Base-by-base conservation (phyloP, 2,797 vertebrate genomes). In the Cercopithecus mitis region DNA sequence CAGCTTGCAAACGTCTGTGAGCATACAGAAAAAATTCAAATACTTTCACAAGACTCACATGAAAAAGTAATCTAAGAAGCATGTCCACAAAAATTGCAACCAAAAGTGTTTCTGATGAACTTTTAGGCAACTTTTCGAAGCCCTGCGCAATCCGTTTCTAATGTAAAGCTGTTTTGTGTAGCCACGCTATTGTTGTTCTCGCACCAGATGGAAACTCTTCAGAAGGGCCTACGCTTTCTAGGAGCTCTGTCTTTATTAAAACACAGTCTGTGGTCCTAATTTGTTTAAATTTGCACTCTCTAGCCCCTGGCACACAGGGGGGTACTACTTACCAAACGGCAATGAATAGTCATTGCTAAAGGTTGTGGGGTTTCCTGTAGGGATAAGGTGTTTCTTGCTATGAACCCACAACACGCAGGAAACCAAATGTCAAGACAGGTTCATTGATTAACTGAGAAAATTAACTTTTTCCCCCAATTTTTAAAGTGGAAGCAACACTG, bases 331-430 rank as follows among this genome's bases (percentile, higher is more conserved):
- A 96, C 94, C 93, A 95, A 95, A 94, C 0, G 88, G 95, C 97
- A 97, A 98, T 95, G 75, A 85, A 97, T 80, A 91, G 94, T 97
- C 57, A 13, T 88, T 81, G 79, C 83, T 89, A 95, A 96, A 97
- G 95, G 96, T 97, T 90, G 95, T 97, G 86, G 64, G n/a, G 47
- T 97, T 95, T 95, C 97, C 97, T 90, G 88, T 84, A 92, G 97
- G 90, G 92, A 97, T 94, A 87, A 67, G 90, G 85, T 94, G 30
- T 94, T 92, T 94, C 81, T 97, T 91, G 64, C 50, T 57, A 92
- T 95, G 96, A 97, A 96, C 88, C 61, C 94, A 86, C 61, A 92
- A 81, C 67, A n/a, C 11, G 41, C 50, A 94, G 76, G 79, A 97
- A 97, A 95, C 57, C 82, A 95, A 97, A 75, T 91, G 95, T 95